A percentile compares a stretch with the other conserved stretches of the same genome.
Conservation (phyloP, 2,888 invertebrate species). For the Germaria angustata region DNA sequence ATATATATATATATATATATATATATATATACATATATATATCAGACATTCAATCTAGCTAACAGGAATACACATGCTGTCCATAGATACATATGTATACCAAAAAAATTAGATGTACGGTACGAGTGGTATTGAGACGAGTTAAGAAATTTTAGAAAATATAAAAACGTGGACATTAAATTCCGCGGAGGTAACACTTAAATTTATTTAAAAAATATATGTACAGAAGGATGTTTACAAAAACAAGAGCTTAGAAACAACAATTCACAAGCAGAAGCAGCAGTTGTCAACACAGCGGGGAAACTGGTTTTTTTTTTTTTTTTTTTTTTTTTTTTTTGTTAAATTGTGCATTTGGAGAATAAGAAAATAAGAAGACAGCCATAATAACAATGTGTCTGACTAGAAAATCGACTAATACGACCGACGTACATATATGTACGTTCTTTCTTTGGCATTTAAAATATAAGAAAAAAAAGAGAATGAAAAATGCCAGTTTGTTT, state of each 20-base stretch:
- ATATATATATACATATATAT: too few species aligned
- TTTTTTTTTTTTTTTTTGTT: too few species aligned
- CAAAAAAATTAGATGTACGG: too few species aligned
- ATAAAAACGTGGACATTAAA: conserved; percentile 20
- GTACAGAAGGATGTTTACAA: conserved; percentile 22
- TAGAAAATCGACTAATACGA: not conserved
- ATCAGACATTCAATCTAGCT: not conserved
- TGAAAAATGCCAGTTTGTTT: conserved; percentile 5
- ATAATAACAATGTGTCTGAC: conserved; percentile 23
- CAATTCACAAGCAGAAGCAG: conserved; percentile 47
- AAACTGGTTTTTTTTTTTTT: too few species aligned
- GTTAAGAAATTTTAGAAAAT: conserved; percentile 11
- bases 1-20: too few species aligned
- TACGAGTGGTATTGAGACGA: not conserved
- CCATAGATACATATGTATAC: too few species aligned
- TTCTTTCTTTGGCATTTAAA: conserved; percentile 11
- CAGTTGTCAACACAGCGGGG: conserved; percentile 68
- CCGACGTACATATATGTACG: not conserved
- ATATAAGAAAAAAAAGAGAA: conserved; percentile 5
- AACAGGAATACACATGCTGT: too few species aligned
- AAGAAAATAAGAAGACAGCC: conserved; percentile 24
- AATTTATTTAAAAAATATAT: conserved; percentile 33
- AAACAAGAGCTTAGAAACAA: conserved; percentile 19
- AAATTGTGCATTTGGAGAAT: conserved; percentile 66
- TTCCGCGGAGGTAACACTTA: conserved; percentile 41